Conservation (phyloP, 2,888 invertebrate species). For the Rapana venosa region DNA sequence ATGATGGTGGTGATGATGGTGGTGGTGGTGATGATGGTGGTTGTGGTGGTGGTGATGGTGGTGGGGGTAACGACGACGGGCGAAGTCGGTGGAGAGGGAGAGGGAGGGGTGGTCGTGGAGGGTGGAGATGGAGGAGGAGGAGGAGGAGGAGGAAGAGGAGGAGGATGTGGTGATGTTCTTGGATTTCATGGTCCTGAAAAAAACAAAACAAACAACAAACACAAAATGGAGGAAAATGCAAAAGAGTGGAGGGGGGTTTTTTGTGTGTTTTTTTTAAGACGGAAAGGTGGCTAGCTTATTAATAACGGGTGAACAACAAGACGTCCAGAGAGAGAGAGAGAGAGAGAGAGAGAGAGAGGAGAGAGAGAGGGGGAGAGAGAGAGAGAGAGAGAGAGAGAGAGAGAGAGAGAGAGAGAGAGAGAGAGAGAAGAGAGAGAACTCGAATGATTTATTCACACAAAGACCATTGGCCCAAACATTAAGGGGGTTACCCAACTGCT, state of each 20-base stretch:
- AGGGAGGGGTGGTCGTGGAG: neutral
- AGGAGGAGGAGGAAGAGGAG: neutral
- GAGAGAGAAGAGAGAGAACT: no score
- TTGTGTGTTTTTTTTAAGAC: neutral
- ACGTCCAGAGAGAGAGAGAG: neutral
- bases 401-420: no score
- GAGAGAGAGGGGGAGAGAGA: no score
- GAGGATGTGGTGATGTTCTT: neutral
- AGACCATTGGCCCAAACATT: no score
- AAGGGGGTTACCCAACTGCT: no score
- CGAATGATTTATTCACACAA: no score
- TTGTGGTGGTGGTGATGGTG: neutral
- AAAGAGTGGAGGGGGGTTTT: neutral
- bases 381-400: no score
- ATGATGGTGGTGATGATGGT: neutral
- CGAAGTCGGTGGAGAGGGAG: neutral
- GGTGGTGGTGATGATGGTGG: neutral
- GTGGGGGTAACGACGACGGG: neutral
- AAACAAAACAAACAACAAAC: neutral
- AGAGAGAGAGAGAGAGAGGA: no score
- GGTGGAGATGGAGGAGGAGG: neutral
- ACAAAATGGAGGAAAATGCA: neutral
- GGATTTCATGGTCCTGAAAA: conserved; percentile 8
- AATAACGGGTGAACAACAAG: neutral
- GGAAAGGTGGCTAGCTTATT: neutral